Evolutionary conservation across 2,888 invertebrate species (phyloP).

Genomic region (Galeruca laticollis): DNA sequence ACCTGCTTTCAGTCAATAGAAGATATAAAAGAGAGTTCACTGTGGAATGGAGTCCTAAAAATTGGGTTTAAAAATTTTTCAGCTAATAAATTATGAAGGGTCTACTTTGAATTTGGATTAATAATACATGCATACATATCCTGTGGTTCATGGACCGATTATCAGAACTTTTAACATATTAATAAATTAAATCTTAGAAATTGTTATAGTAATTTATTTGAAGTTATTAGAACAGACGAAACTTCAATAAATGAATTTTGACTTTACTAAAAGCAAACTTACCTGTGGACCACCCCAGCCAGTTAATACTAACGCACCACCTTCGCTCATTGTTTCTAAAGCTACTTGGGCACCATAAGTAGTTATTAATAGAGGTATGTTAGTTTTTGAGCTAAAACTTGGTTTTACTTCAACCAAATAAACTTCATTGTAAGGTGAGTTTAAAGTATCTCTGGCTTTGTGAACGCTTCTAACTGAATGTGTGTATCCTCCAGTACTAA

Average conservation of each 20-base stretch:
- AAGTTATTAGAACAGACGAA: not conserved
- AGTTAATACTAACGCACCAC: not conserved
- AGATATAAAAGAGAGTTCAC: too few relatives aligned
- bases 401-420: slow-evolving; percentile 10
- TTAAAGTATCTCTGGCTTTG: not conserved
- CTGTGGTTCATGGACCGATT: too few relatives aligned
- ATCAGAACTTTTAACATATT: too few relatives aligned
- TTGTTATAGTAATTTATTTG: too few relatives aligned
- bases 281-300: slow-evolving; percentile 2
- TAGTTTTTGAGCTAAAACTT: slow-evolving; percentile 13
- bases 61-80: too few relatives aligned
- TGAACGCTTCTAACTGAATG: slow-evolving; percentile 3
- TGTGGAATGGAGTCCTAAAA: too few relatives aligned
- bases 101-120: too few relatives aligned
- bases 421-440: slow-evolving; percentile 7
- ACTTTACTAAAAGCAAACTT: not conserved
- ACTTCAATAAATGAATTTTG: not conserved
- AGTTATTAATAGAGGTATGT: slow-evolving; percentile 5
- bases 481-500: not conserved
- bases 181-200: too few relatives aligned
- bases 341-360: slow-evolving; percentile 1
- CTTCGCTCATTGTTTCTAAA: slow-evolving; percentile 9
- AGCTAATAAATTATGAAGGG: too few relatives aligned
- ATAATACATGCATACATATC: too few relatives aligned
- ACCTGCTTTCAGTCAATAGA: too few relatives aligned